These are phyloP conservation scores for Scomberomorus guttatus DNA, from an alignment of 2,797 vertebrate genomes.

Conservation along the genomic window DNA sequence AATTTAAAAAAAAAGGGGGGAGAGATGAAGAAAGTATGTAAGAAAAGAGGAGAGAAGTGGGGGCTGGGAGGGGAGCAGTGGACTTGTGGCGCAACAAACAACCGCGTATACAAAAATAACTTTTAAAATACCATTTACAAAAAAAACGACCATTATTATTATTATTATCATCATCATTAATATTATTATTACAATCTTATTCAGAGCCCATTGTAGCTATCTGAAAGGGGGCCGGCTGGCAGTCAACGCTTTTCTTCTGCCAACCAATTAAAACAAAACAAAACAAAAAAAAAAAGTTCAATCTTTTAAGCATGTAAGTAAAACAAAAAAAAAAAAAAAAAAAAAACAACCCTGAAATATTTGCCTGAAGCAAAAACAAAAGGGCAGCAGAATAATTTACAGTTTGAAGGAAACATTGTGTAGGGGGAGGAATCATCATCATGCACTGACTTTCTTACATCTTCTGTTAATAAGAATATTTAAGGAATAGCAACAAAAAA, in stretches of 20 bases:
- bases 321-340: constrained; percentile 73
- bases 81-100: constrained; percentile 74
- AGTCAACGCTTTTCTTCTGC: constrained; percentile 70
- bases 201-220: constrained; percentile 87
- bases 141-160: constrained; percentile 81
- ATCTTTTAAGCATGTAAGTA: constrained; percentile 66
- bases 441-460: constrained; percentile 98
- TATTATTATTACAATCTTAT: constrained; percentile 95
- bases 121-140: constrained; percentile 99
- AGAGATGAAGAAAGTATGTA: background rate
- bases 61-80: constrained; percentile 30
- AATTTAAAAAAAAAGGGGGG: background rate
- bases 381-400: constrained; percentile 96
- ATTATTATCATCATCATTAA: constrained; percentile 77
- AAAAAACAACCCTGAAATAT: constrained; percentile 88
- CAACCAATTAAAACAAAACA: constrained; percentile 81
- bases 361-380: constrained; percentile 86
- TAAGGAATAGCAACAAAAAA: constrained; percentile 89
- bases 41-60: constrained; percentile 1
- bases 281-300: constrained; percentile 10
- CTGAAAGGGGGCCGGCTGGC: constrained; percentile 83
- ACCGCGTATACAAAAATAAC: constrained; percentile 98
- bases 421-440: constrained; percentile 83
- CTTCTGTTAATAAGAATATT: constrained; percentile 96
- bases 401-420: constrained; percentile 88